A percentile compares a stretch with the other conserved stretches of the same genome.
These are phyloP conservation scores for Augiades crinisus DNA, from an alignment of 2,888 invertebrate species.

Conservation along the genomic window DNA sequence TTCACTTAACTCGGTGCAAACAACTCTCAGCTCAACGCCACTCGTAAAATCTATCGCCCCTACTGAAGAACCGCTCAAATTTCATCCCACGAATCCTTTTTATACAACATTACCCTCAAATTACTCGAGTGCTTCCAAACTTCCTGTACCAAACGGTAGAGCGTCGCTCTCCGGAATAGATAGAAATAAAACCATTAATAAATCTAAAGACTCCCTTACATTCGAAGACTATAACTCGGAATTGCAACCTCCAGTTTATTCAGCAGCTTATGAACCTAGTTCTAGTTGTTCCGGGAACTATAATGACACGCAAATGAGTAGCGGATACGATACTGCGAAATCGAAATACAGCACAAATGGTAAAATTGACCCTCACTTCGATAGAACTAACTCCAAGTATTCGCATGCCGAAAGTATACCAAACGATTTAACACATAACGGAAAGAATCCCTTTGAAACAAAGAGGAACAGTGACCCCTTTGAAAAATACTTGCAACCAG, in stretches of 20 bases:
- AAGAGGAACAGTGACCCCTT: slow-evolving; percentile 42
- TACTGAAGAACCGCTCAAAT: slow-evolving; percentile 56
- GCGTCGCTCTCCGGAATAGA: slow-evolving; percentile 57
- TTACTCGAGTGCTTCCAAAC: slow-evolving; percentile 67
- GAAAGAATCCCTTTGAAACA: slow-evolving; percentile 62
- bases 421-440: slow-evolving; percentile 41
- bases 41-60: slow-evolving; percentile 56
- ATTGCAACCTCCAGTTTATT: slow-evolving; percentile 54
- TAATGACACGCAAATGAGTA: slow-evolving; percentile 43
- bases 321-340: slow-evolving; percentile 43
- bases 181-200: slow-evolving; percentile 51
- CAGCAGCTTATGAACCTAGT: slow-evolving; percentile 48
- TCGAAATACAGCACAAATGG: slow-evolving; percentile 40
- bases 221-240: slow-evolving; percentile 48
- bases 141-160: slow-evolving; percentile 67
- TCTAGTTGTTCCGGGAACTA: slow-evolving; percentile 50
- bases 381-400: slow-evolving; percentile 44
- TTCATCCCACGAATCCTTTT: slow-evolving; percentile 76
- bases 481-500: slow-evolving; percentile 58
- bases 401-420: slow-evolving; percentile 42
- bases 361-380: slow-evolving; percentile 42
- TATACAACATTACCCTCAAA: slow-evolving; percentile 71
- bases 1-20: slow-evolving; percentile 55
- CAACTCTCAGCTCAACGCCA: slow-evolving; percentile 57
- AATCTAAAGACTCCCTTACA: slow-evolving; percentile 48